Evolutionary conservation across 1,140 invertebrate species (phyloP), one percentile per base, ranked within the genome.

Genomic region (Polyergus mexicanus): DNA sequence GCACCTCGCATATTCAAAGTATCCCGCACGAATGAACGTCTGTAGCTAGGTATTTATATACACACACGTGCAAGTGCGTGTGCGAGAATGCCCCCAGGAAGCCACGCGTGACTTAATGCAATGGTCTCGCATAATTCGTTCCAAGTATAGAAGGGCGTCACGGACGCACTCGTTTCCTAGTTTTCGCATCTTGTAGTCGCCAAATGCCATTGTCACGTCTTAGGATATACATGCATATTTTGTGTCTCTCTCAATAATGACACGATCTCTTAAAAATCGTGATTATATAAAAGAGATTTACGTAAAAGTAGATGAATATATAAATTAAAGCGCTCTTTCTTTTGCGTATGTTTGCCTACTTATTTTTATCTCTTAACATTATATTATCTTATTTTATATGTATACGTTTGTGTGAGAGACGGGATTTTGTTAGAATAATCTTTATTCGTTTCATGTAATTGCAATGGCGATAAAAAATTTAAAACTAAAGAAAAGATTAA

Each of bases 91-190:
- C 68, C 78, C 60, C 78, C 68, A 83, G 68, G 78, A 72, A 68
- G 68, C 44, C 81, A 54, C 81, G 72, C 81, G 72, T 84, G 81
- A 84, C 81, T 84, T 84, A 84, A 84, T 66, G 72, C 81, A 63
- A 44, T 47, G 72, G 58, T 65, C 38, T 84, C 81, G 72, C 81
- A 77, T 84, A 84, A 84, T 84, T 84, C 58, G 72, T 77, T 77
- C 47, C 81, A 77, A 66, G 44, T 77, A 84, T 77, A 66, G 81
- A 84, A 65, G 44, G 13, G 72, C 69, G 44, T 83, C 54, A 60
- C 58, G 28, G 78, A 81, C 68, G 25, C 78, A 69, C 78, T 62
- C 54, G 68, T 83, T 83, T 83, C 68, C 78, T 83, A 83, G 51
- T 83, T 83, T 83, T 72, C 68, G 54, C 78, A 44, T 60, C 25